Evolutionary conservation across 1,140 invertebrate species (phyloP), one percentile per base, ranked within the genome.

Genomic region (Cyphomyrmex costatus): DNA sequence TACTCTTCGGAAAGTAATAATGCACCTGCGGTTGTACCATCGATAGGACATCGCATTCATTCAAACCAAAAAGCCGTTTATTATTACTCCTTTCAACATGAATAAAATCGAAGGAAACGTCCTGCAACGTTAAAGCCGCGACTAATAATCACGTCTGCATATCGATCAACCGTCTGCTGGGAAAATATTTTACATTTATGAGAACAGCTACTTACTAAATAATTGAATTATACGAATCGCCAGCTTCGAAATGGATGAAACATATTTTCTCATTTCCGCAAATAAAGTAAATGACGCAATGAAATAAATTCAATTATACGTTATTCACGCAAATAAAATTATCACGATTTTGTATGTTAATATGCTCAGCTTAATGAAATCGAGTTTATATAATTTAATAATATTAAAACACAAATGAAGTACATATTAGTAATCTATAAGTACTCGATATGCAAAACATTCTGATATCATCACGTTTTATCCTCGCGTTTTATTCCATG

Each of bases 1-100:
- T 74, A 60, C 71, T 86, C 86, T 82, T 88, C 76, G 70, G 36
- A 85, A 89, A 90, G 86, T 90, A 90, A 90, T 90, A 90, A 90
- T 56, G 68, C 80, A 85, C 68, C 70, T 65, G 76, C 49, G 58
- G 27, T 77, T 80, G 46, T 49, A 61, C 46, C 51, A 78, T 84
- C 68, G 53, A 89, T 86, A 63, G 61, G 42, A 53, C 27, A 19
- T 66, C 24, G 56, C 21, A 2, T 80, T 46, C 49, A 66, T 53
- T 89, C 76, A 36, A 83, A 42, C 58, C 58, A 74, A 82, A 73
- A 80, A 77, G 46, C 76, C 24, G 76, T 68, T 89, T 86, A 86
- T 88, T 86, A 86, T 88, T 80, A 89, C 70, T 77, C 36, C 65
- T 88, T 65, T 65, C 24, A 12, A 3, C 82, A 7, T 3, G 58